These are phyloP conservation scores for Chamaea fasciata DNA, from an alignment of 2,113 vertebrate genomes.

Conservation along the genomic window DNA sequence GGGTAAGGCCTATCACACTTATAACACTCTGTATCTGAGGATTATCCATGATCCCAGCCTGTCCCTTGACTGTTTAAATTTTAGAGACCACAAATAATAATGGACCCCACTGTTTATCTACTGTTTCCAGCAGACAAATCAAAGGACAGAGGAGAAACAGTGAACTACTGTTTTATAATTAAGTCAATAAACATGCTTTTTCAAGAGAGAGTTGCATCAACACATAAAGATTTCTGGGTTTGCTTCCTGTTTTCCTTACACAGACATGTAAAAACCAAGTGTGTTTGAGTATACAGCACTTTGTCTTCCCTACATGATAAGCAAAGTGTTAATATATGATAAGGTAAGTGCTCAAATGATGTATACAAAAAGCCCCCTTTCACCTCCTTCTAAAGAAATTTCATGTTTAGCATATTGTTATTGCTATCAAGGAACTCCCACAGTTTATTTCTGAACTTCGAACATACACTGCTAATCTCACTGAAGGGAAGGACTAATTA, in stretches of 20 bases:
- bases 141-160: not conserved
- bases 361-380: not conserved
- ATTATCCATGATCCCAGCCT: not conserved
- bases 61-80: not conserved
- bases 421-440: not conserved
- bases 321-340: not conserved
- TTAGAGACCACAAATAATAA: not conserved
- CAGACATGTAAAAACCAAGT: not conserved
- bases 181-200: not conserved
- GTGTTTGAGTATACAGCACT: not conserved
- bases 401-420: not conserved
- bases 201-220: not conserved
- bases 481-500: not conserved
- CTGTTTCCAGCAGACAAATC: not conserved
- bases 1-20: not conserved
- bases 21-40: not conserved
- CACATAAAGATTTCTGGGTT: not conserved
- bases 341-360: not conserved
- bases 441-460: not conserved
- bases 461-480: not conserved
- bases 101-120: not conserved
- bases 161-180: not conserved
- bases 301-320: not conserved
- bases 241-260: not conserved
- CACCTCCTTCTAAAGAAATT: not conserved